phyloP scores from a whole-genome alignment of 2,888 invertebrate species.

The Sceliomorpha sp. region DNA sequence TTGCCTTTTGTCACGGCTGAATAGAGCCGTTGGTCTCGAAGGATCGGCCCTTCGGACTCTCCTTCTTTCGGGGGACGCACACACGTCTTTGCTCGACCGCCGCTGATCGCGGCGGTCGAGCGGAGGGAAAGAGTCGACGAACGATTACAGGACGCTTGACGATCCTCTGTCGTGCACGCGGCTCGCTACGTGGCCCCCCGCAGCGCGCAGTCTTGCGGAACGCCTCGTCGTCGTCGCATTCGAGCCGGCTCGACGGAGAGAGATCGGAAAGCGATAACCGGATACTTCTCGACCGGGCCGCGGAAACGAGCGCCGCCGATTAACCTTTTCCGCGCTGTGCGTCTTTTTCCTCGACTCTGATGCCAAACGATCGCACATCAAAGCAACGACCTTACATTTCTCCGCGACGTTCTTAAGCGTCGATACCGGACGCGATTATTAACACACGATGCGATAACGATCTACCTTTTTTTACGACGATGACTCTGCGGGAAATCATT shows the following conservation, averaged over 20 bases:
- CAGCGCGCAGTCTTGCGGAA: slow-evolving; percentile 51
- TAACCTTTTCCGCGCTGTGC: slow-evolving; percentile 28
- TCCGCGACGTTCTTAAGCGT: too few species aligned
- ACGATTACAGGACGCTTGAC: slow-evolving; percentile 39
- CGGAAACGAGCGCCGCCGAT: slow-evolving; percentile 34
- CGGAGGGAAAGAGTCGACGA: slow-evolving; percentile 32
- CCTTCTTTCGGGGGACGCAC: slow-evolving; percentile 39
- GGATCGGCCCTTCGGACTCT: slow-evolving; percentile 28
- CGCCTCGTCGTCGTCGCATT: too few species aligned
- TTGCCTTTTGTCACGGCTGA: slow-evolving; percentile 75
- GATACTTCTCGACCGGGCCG: slow-evolving; percentile 46
- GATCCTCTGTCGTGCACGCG: too few species aligned
- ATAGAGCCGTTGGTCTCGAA: slow-evolving; percentile 56
- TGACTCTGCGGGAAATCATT: too few species aligned
- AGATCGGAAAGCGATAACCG: slow-evolving; percentile 51
- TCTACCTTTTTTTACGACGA: too few species aligned
- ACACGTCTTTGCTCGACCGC: too few species aligned
- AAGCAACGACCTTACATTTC: too few species aligned
- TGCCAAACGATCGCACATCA: too few species aligned
- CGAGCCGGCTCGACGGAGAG: slow-evolving; percentile 37
- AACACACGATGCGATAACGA: too few species aligned
- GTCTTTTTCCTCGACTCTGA: too few species aligned
- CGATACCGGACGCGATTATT: too few species aligned
- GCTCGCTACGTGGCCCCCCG: slow-evolving; percentile 21
- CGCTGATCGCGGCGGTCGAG: slow-evolving; percentile 35